These are phyloP conservation scores for Pyrgus malvae DNA, from an alignment of 2,888 invertebrate genomes.

Conservation along the genomic window DNA sequence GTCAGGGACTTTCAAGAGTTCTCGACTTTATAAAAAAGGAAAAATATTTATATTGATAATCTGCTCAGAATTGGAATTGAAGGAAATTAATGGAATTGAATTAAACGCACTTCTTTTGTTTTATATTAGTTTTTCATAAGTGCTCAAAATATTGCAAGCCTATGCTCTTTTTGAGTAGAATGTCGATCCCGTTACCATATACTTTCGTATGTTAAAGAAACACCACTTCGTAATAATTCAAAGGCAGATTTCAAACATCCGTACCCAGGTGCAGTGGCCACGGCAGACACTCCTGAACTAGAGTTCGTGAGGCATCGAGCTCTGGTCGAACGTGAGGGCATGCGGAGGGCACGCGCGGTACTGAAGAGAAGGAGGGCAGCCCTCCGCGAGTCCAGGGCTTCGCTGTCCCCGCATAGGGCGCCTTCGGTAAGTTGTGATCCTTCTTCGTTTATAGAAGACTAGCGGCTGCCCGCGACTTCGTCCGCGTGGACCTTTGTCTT, in stretches of 20 bases:
- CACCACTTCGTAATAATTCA: conserved; percentile 3
- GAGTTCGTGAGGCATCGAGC: conserved; percentile 93
- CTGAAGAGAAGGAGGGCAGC: conserved; percentile 85
- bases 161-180: too few relatives aligned
- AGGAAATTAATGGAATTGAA: too few relatives aligned
- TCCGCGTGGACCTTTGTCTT: too few relatives aligned
- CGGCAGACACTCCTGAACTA: conserved; percentile 78
- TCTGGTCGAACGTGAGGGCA: conserved; percentile 90
- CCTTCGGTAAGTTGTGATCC: conserved; percentile 10
- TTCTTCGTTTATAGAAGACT: not conserved
- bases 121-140: too few relatives aligned
- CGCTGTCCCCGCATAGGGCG: conserved; percentile 62
- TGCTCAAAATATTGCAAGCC: too few relatives aligned
- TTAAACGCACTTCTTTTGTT: too few relatives aligned
- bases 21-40: too few relatives aligned
- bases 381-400: conserved; percentile 84
- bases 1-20: too few relatives aligned
- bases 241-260: conserved; percentile 16
- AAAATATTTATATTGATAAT: too few relatives aligned
- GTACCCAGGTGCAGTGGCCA: conserved; percentile 47
- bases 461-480: too few relatives aligned
- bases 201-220: not conserved
- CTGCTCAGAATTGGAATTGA: too few relatives aligned
- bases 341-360: conserved; percentile 90
- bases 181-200: too few relatives aligned